These are phyloP conservation scores for Axinella damicornis DNA, from an alignment of 37 sponge, comb jelly and placozoan genomes.

Conservation along the genomic window DNA sequence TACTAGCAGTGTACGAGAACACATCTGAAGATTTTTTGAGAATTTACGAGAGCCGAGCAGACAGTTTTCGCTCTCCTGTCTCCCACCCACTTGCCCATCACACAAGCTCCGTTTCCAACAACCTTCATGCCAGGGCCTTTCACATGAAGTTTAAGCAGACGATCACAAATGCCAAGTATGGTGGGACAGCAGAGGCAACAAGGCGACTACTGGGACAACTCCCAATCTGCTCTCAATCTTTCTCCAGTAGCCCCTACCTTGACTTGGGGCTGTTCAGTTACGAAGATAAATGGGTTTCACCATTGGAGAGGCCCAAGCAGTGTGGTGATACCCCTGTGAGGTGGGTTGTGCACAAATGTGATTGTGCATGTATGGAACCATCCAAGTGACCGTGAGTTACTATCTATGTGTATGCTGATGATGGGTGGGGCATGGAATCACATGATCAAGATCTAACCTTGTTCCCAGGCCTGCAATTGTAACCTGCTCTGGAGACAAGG, in stretches of 20 bases:
- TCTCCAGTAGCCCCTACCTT: slow-evolving; percentile 84
- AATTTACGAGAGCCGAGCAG: slow-evolving; percentile 71
- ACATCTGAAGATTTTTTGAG: slow-evolving; percentile 68
- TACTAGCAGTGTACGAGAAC: slow-evolving; percentile 81
- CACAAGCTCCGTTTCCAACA: slow-evolving; percentile 75
- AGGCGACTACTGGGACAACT: slow-evolving; percentile 76
- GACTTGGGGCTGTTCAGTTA: slow-evolving; percentile 85
- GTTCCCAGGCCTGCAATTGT: no score
- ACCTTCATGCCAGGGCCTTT: slow-evolving; percentile 59
- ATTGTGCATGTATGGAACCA: no score
- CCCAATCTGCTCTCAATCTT: slow-evolving; percentile 82
- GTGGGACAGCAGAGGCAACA: slow-evolving; percentile 84
- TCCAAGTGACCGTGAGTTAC: no score
- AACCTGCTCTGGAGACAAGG: no score
- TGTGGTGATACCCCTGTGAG: slow-evolving; percentile 66
- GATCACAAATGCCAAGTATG: slow-evolving; percentile 82
- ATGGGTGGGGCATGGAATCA: no score
- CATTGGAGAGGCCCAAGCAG: slow-evolving; percentile 87
- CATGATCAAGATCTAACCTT: no score
- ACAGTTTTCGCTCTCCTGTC: slow-evolving; percentile 69
- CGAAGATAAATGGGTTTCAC: slow-evolving; percentile 93
- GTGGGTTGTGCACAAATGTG: slow-evolving; percentile 24
- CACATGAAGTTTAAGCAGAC: slow-evolving; percentile 86
- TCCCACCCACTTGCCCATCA: slow-evolving; percentile 41
- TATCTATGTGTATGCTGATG: no score